Base-by-base conservation (phyloP, 1,140 invertebrate genomes). In the Lepidurus packardi region DNA sequence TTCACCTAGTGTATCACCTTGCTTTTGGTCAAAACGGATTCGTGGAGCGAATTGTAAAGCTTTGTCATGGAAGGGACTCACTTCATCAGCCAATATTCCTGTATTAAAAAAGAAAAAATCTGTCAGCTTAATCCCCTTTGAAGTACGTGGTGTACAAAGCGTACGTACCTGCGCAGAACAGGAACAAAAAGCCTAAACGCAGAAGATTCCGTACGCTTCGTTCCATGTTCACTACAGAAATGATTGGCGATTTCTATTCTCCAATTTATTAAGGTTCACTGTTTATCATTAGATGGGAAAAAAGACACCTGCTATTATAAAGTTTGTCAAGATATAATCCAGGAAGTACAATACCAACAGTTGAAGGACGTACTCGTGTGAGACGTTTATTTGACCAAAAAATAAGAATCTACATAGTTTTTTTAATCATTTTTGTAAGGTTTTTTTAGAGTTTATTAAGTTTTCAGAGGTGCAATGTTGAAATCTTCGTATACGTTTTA, bases 21-120 rank as follows among this genome's bases (percentile, higher is more conserved):
- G n/a, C 65, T 44, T 43, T 43, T 53, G 73, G 24, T 80, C 79
- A 47, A 80, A 80, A 21, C 76, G 76, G 41, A 80, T 43, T 10
- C 79, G 53, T 11, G 79, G 79, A 10, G 79, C 79, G 43, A 79
- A 80, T 25, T 43, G 24, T 16, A 80, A 21, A 41, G 73, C 79
- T 74, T 73, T 13, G 9, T 74, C 73, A 13, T 80, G 79, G 44
- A 43, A 74, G 1, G 75, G 43, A 53, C 76, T 78, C 10, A 80
- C 79, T 25, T 41, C 76, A 45, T 79, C 78, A 42, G 41, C 78
- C 13, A 45, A 65, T 45, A 34, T 34, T 77, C 25, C 34, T 21
- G 21, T 34, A 34, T 34, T 34, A 34, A 34, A 34, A 34, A 34
- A 34, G 25, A 34, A 34, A 34, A 34, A 34, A 34, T 34, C 1